Evolutionary conservation across 2,797 vertebrate species (phyloP).

Genomic region (Morus bassanus): DNA sequence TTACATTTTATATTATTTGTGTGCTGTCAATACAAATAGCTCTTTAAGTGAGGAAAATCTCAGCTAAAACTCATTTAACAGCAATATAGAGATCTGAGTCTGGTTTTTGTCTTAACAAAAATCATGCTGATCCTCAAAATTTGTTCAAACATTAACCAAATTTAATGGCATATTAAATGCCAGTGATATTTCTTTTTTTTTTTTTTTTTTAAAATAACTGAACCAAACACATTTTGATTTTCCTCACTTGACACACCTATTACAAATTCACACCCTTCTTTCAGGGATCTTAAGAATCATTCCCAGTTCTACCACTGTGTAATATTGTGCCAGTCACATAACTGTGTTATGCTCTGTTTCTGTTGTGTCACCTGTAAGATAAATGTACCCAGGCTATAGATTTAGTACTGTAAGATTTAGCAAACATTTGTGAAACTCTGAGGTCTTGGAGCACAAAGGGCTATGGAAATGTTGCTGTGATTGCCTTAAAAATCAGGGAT

Average conservation of each 20-base stretch:
- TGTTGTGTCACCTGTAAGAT: background rate
- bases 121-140: background rate
- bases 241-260: background rate
- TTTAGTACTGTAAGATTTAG: background rate
- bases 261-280: background rate
- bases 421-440: background rate
- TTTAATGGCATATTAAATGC: background rate
- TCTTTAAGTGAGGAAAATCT: background rate
- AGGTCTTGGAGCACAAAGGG: background rate
- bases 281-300: background rate
- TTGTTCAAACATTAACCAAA: background rate
- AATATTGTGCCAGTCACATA: background rate
- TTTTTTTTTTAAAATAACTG: background rate
- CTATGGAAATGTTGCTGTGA: background rate
- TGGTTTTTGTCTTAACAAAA: background rate
- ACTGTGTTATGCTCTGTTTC: background rate
- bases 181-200: background rate
- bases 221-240: background rate
- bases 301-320: background rate
- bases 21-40: background rate
- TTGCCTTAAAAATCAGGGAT: background rate
- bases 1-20: background rate
- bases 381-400: background rate
- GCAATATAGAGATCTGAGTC: background rate
- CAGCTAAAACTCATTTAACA: background rate